Conservation (phyloP, 2,797 vertebrate species). For the Myotis findleyi region DNA sequence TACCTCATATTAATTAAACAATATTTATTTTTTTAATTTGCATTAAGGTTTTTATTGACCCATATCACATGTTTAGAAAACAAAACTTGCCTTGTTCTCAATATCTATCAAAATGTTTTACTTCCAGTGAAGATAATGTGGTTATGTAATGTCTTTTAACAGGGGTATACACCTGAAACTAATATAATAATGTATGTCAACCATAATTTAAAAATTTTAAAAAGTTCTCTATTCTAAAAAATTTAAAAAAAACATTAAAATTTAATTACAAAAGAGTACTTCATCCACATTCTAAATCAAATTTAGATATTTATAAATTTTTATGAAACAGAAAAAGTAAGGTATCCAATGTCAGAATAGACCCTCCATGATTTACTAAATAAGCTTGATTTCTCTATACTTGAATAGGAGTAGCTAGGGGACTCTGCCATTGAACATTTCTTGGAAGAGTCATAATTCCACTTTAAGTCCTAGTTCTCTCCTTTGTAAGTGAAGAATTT, state of each 20-base stretch:
- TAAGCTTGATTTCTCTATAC: neutral
- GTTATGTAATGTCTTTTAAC: neutral
- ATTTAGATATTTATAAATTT: neutral
- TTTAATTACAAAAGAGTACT: neutral
- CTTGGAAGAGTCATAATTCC: neutral
- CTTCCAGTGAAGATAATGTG: no score
- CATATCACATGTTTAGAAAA: neutral
- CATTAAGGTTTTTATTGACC: neutral
- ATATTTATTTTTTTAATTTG: neutral
- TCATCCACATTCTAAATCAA: neutral
- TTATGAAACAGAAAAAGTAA: neutral
- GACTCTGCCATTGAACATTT: fast-evolving
- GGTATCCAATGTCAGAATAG: neutral
- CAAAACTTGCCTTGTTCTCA: neutral
- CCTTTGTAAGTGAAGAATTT: neutral
- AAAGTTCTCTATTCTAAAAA: neutral
- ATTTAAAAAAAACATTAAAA: neutral
- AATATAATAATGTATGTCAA: neutral
- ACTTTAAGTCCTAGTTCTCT: neutral
- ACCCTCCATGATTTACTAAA: neutral
- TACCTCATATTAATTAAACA: neutral
- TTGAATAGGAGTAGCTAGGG: neutral
- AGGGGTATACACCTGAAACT: neutral
- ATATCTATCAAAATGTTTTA: neutral
- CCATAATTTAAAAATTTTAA: neutral